Evolutionary conservation across 2,113 vertebrate species (phyloP).

Genomic region (Astatoreochromis straeleni): DNA sequence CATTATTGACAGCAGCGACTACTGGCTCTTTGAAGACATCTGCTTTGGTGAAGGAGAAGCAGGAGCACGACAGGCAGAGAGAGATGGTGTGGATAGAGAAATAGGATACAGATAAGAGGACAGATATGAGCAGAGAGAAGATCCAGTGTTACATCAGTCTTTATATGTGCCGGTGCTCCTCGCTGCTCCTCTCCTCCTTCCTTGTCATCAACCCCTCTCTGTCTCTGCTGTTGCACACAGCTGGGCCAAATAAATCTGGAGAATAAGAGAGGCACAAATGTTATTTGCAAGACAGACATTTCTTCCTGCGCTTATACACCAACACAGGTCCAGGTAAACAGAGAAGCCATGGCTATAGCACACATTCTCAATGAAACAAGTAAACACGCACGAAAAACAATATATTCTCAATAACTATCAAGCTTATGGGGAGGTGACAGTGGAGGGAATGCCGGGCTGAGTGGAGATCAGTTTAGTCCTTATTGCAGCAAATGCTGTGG

Average conservation of each 20-base stretch:
- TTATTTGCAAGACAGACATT: slow-evolving; percentile 24
- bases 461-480: slow-evolving; percentile 1
- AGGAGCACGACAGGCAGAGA: background rate
- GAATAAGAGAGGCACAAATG: background rate
- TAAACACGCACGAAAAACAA: background rate
- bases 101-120: background rate
- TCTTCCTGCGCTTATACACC: background rate
- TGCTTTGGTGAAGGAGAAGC: background rate
- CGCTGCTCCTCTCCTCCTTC: background rate
- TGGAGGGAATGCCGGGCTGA: background rate
- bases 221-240: background rate
- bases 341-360: background rate
- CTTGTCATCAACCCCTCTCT: background rate
- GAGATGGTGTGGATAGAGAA: background rate
- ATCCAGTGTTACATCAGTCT: background rate
- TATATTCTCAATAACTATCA: slow-evolving; percentile 3
- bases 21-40: background rate
- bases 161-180: background rate
- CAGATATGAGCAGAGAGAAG: background rate
- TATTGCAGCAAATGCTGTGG: background rate
- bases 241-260: slow-evolving; percentile 6
- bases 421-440: background rate
- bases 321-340: background rate
- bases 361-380: background rate
- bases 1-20: slow-evolving; percentile 33